Conservation (phyloP, 1,140 invertebrate genomes). For the Hetaerina americana region DNA sequence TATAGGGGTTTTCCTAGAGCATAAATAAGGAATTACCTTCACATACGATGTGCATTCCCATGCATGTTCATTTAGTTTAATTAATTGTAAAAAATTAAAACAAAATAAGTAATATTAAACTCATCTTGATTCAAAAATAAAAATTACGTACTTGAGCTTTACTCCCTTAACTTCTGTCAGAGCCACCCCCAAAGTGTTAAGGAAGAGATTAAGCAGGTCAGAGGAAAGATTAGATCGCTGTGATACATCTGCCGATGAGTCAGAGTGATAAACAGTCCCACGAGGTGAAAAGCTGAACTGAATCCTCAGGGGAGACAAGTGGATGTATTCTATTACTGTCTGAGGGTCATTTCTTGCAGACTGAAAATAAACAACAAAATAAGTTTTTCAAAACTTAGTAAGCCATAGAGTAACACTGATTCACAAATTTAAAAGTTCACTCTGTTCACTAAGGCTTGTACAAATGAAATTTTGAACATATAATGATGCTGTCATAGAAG, state of each 20-base stretch:
- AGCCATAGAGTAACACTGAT: too few species aligned
- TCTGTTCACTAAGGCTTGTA: too few species aligned
- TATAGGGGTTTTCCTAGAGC: too few species aligned
- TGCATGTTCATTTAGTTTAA: too few species aligned
- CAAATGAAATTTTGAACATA: background rate
- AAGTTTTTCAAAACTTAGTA: too few species aligned
- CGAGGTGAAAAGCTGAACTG: conserved; percentile 52
- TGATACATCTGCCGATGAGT: conserved; percentile 17
- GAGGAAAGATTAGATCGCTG: conserved; percentile 19
- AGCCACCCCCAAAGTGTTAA: conserved; percentile 44
- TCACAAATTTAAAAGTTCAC: background rate
- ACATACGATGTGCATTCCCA: too few species aligned
- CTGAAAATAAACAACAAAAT: background rate
- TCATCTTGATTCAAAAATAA: background rate
- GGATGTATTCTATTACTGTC: conserved; percentile 46
- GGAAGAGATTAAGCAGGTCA: conserved; percentile 40
- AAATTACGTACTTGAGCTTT: conserved; percentile 38
- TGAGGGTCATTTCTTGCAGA: background rate
- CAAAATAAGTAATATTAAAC: conserved; percentile 6
- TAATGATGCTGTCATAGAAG: too few species aligned
- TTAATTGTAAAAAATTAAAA: too few species aligned
- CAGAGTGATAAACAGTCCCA: conserved; percentile 31
- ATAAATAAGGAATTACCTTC: too few species aligned
- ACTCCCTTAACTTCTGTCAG: conserved; percentile 48
- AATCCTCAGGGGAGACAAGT: conserved; percentile 53